Evolutionary conservation across 1,140 invertebrate species (phyloP).

Genomic region (Leptopilina clavipes): DNA sequence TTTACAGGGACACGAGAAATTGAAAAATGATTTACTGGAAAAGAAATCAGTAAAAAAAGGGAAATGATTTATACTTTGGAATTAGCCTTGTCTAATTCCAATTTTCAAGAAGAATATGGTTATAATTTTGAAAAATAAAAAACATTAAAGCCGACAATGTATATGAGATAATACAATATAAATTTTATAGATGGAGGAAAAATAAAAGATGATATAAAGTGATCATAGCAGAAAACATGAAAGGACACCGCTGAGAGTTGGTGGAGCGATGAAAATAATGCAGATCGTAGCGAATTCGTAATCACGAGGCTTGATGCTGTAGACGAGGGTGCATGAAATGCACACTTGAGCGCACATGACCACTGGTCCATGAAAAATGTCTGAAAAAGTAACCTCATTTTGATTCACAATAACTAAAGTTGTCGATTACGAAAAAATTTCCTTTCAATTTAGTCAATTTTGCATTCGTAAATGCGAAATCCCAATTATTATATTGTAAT

Average conservation of each 20-base stretch:
- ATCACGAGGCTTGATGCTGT: constrained; percentile 21
- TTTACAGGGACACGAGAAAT: no score
- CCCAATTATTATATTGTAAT: no score
- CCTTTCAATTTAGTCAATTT: background rate
- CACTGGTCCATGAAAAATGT: constrained; percentile 23
- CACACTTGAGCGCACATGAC: constrained; percentile 25
- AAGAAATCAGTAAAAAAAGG: no score
- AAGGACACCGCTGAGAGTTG: constrained; percentile 24
- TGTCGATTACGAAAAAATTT: background rate
- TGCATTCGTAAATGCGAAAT: no score
- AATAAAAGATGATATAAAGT: constrained; percentile 13
- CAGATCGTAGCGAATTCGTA: constrained; percentile 31
- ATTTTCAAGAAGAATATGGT: no score
- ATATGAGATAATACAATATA: background rate
- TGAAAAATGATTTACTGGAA: no score
- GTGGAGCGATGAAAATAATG: constrained; percentile 34
- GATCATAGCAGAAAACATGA: constrained; percentile 27
- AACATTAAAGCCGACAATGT: background rate
- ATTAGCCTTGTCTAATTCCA: no score
- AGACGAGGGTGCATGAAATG: constrained; percentile 32
- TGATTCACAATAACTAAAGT: constrained; percentile 14
- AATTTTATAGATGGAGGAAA: background rate
- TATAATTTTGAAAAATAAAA: background rate
- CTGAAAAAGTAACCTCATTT: constrained; percentile 22
- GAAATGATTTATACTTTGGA: no score